Evolutionary conservation across 2,113 vertebrate genomes (phyloP).

Genomic region (Artemisiospiza belli): DNA sequence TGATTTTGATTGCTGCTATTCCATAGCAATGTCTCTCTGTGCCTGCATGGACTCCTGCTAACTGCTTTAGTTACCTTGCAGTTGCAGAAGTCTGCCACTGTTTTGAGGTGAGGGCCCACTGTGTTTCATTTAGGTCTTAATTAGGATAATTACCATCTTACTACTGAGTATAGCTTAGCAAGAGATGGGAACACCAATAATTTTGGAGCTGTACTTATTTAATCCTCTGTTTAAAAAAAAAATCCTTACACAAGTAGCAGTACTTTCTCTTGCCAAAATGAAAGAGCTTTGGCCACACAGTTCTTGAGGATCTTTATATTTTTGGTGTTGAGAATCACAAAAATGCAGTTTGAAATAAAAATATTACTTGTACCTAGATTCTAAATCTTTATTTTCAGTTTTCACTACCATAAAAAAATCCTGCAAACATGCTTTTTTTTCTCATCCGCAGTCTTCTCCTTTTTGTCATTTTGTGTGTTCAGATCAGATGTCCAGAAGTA

Average conservation of each 20-base stretch:
- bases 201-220: not conserved
- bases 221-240: not conserved
- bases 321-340: not conserved
- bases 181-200: not conserved
- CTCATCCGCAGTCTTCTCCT: not conserved
- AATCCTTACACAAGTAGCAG: not conserved
- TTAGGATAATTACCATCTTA: not conserved
- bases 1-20: not conserved
- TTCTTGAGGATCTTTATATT: not conserved
- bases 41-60: not conserved
- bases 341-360: not conserved
- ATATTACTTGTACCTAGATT: not conserved
- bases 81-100: not conserved
- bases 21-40: not conserved
- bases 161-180: not conserved
- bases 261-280: not conserved
- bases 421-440: not conserved
- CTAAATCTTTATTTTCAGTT: not conserved
- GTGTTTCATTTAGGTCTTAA: not conserved
- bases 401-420: not conserved
- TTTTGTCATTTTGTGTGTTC: not conserved
- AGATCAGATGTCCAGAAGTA: not conserved
- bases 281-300: not conserved
- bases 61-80: not conserved
- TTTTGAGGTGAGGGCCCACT: not conserved